Percentiles rank a stretch among this genome's conserved stretches.
Conservation (phyloP, 2,888 invertebrate genomes). For the Maniola hyperantus region DNA sequence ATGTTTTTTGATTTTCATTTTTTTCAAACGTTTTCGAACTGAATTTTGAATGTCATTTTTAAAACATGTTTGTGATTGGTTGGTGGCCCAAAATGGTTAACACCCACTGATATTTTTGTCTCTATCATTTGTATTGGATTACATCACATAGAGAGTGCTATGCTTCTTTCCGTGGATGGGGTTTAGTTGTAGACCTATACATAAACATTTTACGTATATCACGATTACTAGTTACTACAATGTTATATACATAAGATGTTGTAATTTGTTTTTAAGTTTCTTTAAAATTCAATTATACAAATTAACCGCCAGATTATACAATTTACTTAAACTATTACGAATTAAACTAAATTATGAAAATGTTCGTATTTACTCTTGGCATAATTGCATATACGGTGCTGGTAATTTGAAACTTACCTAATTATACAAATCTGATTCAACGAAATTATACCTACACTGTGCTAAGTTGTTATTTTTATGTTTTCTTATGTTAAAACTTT, state of each 20-base stretch:
- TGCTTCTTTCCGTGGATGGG: no score
- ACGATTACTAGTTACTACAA: background rate
- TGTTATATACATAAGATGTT: background rate
- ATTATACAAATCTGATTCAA: no score
- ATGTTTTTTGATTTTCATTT: no score
- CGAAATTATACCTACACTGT: background rate
- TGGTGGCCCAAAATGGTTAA: no score
- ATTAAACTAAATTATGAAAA: background rate
- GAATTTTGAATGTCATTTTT: no score
- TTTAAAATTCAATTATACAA: background rate
- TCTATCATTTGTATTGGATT: no score
- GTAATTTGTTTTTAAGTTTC: background rate
- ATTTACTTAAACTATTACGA: background rate
- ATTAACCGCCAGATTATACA: background rate
- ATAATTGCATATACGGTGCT: background rate
- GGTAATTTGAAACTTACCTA: background rate
- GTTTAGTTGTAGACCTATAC: background rate
- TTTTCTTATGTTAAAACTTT: background rate
- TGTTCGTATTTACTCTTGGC: background rate
- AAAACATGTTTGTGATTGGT: no score
- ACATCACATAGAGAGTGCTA: no score
- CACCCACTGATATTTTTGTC: no score
- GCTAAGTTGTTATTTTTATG: background rate
- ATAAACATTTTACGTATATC: background rate
- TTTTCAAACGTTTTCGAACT: no score